phyloP scores from a whole-genome alignment of 2,888 invertebrate species.

The Caenorhabditis panamensis region DNA sequence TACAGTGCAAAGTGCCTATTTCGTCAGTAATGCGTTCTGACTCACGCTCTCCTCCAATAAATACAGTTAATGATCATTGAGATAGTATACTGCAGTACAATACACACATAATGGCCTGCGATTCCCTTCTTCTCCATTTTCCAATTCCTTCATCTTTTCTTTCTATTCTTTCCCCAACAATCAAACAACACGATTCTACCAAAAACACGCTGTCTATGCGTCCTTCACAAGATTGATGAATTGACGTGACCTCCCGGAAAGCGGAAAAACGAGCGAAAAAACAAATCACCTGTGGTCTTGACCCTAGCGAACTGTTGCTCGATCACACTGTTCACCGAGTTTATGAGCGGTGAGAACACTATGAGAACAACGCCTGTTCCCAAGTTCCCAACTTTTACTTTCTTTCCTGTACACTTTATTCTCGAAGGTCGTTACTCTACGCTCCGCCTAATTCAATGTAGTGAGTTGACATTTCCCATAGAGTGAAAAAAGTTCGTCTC shows the following conservation, averaged over 20 bases:
- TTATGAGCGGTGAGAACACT: not conserved
- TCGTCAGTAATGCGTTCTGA: too few species aligned
- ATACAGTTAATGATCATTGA: constrained; percentile 27
- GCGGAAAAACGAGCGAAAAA: not conserved
- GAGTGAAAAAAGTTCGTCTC: constrained; percentile 2
- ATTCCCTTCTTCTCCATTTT: constrained; percentile 9
- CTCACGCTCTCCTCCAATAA: not conserved
- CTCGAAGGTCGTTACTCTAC: constrained; percentile 5
- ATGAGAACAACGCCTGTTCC: not conserved
- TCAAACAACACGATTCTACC: not conserved
- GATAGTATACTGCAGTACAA: constrained; percentile 29
- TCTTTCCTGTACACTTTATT: not conserved
- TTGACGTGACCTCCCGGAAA: constrained; percentile 7
- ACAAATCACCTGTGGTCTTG: constrained; percentile 6
- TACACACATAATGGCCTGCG: constrained; percentile 48
- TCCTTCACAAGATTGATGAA: constrained; percentile 11
- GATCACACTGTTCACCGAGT: constrained; percentile 11
- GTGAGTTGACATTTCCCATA: constrained; percentile 4
- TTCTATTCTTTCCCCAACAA: not conserved
- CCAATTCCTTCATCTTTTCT: not conserved
- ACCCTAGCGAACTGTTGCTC: constrained; percentile 43
- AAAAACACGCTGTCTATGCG: not conserved
- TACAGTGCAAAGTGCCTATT: too few species aligned
- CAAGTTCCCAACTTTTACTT: constrained; percentile 26
- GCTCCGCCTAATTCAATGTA: constrained; percentile 9